phyloP scores from a whole-genome alignment of 2,113 vertebrate genomes.

The Ardeotis arabs region DNA sequence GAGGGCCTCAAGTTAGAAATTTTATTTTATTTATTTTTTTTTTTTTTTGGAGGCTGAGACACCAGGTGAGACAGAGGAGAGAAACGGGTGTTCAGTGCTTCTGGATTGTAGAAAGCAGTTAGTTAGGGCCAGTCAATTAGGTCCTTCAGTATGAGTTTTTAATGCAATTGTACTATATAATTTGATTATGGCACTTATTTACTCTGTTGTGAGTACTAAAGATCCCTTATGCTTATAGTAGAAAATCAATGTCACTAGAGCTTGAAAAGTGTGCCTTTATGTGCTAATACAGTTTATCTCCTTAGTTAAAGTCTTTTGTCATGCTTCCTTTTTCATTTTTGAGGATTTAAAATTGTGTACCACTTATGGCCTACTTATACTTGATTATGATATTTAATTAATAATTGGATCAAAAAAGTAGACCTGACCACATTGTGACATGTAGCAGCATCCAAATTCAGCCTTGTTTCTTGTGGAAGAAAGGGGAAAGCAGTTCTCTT shows the following conservation, averaged over 20 bases:
- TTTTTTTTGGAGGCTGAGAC: background rate
- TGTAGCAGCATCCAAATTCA: background rate
- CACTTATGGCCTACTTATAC: background rate
- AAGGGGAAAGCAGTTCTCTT: background rate
- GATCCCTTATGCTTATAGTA: background rate
- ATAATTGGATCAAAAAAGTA: background rate
- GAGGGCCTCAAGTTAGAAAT: background rate
- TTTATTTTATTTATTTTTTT: background rate
- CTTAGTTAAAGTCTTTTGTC: background rate
- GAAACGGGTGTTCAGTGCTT: background rate
- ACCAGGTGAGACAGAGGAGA: background rate
- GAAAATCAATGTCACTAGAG: background rate
- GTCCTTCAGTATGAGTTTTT: background rate
- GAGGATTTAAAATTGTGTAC: background rate
- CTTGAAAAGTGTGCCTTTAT: background rate
- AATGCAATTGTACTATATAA: accelerated
- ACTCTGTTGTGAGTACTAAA: background rate
- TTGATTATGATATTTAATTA: background rate
- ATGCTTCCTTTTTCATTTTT: background rate
- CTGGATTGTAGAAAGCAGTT: background rate
- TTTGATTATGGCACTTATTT: background rate
- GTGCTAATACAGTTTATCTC: background rate
- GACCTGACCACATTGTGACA: accelerated
- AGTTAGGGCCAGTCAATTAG: background rate
- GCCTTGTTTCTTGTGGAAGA: background rate